Percentiles rank a stretch among this genome's conserved stretches.
Conservation (phyloP, 2,888 invertebrate genomes). For the Seladonia tumulorum region DNA sequence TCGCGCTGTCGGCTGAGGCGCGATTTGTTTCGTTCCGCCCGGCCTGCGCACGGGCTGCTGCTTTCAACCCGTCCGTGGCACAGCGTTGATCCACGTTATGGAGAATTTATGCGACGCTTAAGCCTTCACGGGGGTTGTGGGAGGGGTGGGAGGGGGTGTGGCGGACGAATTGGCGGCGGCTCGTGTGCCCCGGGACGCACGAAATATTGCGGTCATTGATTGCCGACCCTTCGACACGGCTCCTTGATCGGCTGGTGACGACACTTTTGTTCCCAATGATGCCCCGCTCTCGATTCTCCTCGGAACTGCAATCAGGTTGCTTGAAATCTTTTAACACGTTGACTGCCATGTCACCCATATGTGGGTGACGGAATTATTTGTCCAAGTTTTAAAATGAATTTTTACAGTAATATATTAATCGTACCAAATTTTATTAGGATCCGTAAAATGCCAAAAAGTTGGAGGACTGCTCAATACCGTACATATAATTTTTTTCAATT, state of each 20-base stretch:
- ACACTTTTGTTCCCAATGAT: neutral
- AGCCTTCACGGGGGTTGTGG: neutral
- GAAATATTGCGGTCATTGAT: conserved; percentile 25
- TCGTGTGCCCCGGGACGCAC: conserved; percentile 27
- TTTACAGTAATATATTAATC: too few relatives aligned
- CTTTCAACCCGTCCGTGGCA: conserved; percentile 64
- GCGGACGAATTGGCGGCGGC: conserved; percentile 42
- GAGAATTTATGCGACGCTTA: conserved; percentile 54
- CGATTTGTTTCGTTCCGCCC: conserved; percentile 76
- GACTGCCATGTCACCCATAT: too few relatives aligned
- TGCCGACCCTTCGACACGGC: neutral
- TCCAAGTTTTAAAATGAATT: too few relatives aligned
- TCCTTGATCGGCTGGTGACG: conserved; percentile 28
- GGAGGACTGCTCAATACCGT: too few relatives aligned
- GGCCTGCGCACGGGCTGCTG: conserved; percentile 51
- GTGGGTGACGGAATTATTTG: too few relatives aligned
- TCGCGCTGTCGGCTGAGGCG: conserved; percentile 66
- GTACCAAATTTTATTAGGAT: too few relatives aligned
- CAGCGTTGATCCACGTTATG: conserved; percentile 50
- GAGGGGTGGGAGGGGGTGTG: too few relatives aligned
- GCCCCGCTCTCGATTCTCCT: neutral
- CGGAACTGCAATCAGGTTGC: neutral
- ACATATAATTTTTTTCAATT: too few relatives aligned
- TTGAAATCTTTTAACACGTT: too few relatives aligned
- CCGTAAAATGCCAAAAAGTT: too few relatives aligned